Base-by-base conservation (phyloP, 53 echinoderm and acorn worm genomes). In the Henricia sp. region DNA sequence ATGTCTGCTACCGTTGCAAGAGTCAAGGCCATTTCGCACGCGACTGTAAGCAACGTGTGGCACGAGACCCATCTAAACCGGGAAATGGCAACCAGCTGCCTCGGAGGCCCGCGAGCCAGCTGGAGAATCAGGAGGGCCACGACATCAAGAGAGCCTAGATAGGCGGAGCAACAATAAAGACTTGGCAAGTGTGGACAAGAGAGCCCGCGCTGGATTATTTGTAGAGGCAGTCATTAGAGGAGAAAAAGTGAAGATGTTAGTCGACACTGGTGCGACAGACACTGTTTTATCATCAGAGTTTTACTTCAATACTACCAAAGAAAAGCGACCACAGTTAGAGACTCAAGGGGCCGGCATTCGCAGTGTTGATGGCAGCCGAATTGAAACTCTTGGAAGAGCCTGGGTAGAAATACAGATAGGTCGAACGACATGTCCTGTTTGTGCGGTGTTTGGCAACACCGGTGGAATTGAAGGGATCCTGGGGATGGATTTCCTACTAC, bases 201-300 rank as follows among this genome's bases (percentile, higher is more conserved):
- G 48, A 9, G 46, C 67, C 37, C 32, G 37, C 9, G 56, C 29
- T 35, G 71, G 72, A 24, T 44, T 72, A 42, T 52, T 71, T 16
- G 85, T 54, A 0, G 13, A 60, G 26, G 76, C 65, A 29, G 37
- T 23, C 10, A 37, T 86, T 32, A 52, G 75, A 40, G 86, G 86
- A 57, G 50, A 75, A 17, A 63, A 64, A 25, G 67, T 52, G 9
- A 74, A 46, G 26, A 19, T 86, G 14, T 52, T 75, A 67, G 86
- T 76, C 21, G 86, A 86, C 46, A 76, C 67, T 2, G 76, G 86
- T 16, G 86, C 86, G 4, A 74, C 74, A 4, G 86, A 86, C 43
- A 66, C 87, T 16, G 53, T 87, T 9, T 37, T 87, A 55, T 87
- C 87, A 3, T 74, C 87, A 17, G 36, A 63, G 39, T 16, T 87